Percentiles rank a stretch among this genome's conserved stretches.
Conservation (phyloP, 1,140 invertebrate species). For the Zaprionus inermis region DNA sequence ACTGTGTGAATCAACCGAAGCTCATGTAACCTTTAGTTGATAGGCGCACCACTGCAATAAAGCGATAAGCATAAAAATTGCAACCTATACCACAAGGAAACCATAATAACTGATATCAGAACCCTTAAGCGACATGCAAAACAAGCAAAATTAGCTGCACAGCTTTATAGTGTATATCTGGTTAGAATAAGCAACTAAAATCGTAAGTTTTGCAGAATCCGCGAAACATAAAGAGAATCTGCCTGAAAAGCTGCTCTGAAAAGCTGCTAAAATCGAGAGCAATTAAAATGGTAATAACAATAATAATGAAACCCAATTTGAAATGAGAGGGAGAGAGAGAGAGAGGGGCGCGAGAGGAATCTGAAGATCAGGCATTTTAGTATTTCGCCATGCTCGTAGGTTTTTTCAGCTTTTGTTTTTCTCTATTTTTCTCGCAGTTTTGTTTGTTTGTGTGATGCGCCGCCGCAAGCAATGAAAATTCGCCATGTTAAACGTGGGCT, state of each 20-base stretch:
- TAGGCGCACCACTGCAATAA: too few relatives aligned
- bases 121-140: not conserved
- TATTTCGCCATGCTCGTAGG: conserved; percentile 36
- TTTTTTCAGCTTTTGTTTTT: conserved; percentile 29
- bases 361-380: conserved; percentile 14
- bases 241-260: conserved; percentile 8
- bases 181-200: not conserved
- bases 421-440: conserved; percentile 26
- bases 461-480: conserved; percentile 65
- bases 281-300: conserved; percentile 30
- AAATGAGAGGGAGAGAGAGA: too few relatives aligned
- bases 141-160: not conserved
- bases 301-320: conserved; percentile 29
- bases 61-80: too few relatives aligned
- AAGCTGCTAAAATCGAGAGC: conserved; percentile 20
- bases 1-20: too few relatives aligned
- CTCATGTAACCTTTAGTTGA: too few relatives aligned
- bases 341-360: too few relatives aligned
- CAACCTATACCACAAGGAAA: too few relatives aligned
- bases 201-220: not conserved
- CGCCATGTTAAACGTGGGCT: conserved; percentile 80
- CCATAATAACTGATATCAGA: not conserved
- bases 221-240: too few relatives aligned
- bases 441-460: conserved; percentile 62
- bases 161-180: not conserved